Evolutionary conservation across 1,140 invertebrate genomes (phyloP).

Genomic region (Drosophila obscura): DNA sequence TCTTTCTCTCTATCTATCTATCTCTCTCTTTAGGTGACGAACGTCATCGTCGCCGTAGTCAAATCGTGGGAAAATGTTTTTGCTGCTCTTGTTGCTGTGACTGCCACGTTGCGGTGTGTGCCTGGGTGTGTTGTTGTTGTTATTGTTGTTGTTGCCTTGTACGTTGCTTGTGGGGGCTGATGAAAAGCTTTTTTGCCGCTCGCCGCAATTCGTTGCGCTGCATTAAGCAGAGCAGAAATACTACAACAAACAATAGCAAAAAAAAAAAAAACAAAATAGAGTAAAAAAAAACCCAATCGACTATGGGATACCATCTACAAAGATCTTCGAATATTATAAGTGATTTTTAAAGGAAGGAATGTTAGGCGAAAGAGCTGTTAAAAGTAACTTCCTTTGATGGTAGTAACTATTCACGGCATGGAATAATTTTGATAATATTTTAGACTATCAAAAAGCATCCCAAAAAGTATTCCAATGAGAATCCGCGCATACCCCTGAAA

Average conservation of each 20-base stretch:
- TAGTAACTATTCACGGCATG: no score
- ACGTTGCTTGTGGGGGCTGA: conserved; percentile 66
- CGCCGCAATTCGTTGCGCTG: conserved; percentile 74
- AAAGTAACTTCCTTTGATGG: no score
- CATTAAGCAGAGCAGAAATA: conserved; percentile 66
- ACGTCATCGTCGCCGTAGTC: conserved; percentile 45
- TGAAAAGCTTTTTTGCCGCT: conserved; percentile 68
- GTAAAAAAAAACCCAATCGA: conserved; percentile 11
- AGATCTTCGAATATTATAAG: not conserved
- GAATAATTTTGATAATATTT: no score
- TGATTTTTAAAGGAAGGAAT: no score
- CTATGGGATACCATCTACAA: conserved; percentile 29
- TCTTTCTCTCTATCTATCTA: conserved; percentile 1
- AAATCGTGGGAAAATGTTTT: conserved; percentile 69
- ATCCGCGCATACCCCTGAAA: no score
- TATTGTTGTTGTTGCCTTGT: conserved; percentile 32
- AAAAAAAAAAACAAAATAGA: not conserved
- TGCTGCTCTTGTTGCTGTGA: conserved; percentile 13
- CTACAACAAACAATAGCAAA: conserved; percentile 24
- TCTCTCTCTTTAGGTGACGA: conserved; percentile 45
- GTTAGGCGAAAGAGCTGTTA: no score
- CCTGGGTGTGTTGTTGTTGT: conserved; percentile 30
- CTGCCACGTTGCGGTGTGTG: conserved; percentile 20
- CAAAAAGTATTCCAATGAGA: no score
- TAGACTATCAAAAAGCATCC: no score